Percentiles rank a stretch among this genome's conserved stretches.
Evolutionary conservation across 1,140 invertebrate species (phyloP).

Genomic region (Coptotermes formosanus): DNA sequence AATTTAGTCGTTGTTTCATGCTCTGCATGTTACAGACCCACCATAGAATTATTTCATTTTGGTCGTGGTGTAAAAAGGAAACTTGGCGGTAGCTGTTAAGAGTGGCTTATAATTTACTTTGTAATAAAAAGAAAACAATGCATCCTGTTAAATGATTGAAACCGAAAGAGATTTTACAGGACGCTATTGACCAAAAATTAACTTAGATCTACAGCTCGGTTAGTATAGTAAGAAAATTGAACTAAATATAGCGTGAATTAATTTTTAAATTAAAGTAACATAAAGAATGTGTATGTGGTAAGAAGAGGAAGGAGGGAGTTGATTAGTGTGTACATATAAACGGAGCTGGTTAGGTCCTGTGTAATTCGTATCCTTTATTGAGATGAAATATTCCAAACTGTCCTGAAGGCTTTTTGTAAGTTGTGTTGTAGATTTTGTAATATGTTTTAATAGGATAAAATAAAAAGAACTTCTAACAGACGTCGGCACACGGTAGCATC

Average conservation of each 20-base stretch:
- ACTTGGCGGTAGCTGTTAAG: not conserved
- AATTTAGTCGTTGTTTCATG: not conserved
- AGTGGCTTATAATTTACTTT: not conserved
- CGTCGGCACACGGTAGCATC: not conserved
- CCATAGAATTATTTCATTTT: constrained; percentile 18
- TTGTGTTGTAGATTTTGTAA: not conserved
- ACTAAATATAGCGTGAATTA: not conserved
- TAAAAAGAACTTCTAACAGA: not conserved
- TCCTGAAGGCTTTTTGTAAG: not conserved
- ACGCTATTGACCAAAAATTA: not conserved
- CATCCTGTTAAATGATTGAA: not conserved
- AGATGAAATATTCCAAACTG: not conserved
- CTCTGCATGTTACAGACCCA: not conserved
- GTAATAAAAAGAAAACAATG: not conserved
- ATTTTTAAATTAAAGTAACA: not conserved
- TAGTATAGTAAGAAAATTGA: not conserved
- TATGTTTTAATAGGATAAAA: not conserved
- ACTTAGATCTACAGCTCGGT: not conserved
- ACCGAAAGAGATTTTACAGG: not conserved
- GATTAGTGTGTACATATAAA: not conserved
- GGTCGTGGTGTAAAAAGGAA: not conserved
- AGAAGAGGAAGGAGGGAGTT: not conserved
- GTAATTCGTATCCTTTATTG: not conserved
- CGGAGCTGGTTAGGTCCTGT: not conserved
- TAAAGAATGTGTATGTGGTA: not conserved